Evolutionary conservation across 2,113 vertebrate species (phyloP), one percentile per base, ranked within the genome.

Genomic region (Eretmochelys imbricata): DNA sequence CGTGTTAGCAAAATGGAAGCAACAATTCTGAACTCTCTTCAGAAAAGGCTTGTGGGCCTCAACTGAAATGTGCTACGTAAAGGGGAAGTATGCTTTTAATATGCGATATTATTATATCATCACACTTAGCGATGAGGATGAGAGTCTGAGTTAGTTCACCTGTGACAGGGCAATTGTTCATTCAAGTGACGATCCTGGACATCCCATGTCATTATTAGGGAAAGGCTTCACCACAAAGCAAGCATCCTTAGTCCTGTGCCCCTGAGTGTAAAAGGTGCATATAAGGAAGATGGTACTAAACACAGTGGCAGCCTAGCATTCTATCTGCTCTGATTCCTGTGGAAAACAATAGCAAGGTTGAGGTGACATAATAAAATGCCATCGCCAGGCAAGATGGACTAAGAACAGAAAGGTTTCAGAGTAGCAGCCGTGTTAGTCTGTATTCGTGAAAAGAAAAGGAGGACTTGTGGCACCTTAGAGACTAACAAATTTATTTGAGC

Each of bases 311-410:
- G 22, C 24, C 8, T 31, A 89, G 1, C 46, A 10, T 80, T 89
- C 87, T 82, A 6, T 78, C 25, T 50, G 65, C 5, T 54, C 8
- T 8, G 57, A 46, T 12, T 31, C 38, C 3, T 80, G 3, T 1
- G 0, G 0, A 5, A 0, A 1, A 8, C 29, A 51, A 42, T 8
- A 4, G 24, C 5, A 0, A 3, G 7, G 62, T 38, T 5, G 1
- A 88, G 22, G 14, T 85, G 65, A 85, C n/a, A 85, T 91, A 62
- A 59, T 87, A 17, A 84, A 87, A 78, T 81, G 3, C 2, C 53
- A 85, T 72, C 48, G 5, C 3, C 82, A 65, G 25, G 13, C 46
- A 57, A 57, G 3, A 42, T 82, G 88, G 94, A 10, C 50, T 79
- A 6, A n/a, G 62, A 49, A 69, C 8, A 81, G 31, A 25, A 82